Conservation (phyloP, 2,113 vertebrate genomes). For the Alectura lathami region DNA sequence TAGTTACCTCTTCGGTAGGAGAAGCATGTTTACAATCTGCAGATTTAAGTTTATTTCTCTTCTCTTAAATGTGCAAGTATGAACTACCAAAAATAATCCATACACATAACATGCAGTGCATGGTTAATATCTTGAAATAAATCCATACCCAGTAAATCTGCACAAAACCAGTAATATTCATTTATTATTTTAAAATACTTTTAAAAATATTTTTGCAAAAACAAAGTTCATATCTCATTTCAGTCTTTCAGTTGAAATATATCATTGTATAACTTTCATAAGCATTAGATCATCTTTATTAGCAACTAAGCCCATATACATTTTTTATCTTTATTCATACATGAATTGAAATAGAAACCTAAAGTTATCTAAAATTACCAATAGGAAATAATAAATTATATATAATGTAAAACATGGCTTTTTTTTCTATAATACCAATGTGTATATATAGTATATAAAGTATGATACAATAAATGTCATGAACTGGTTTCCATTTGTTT, state of each 20-base stretch:
- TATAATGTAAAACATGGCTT: background rate
- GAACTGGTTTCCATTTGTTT: background rate
- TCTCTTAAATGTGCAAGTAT: background rate
- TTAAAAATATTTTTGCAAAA: too few relatives aligned
- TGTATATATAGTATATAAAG: background rate
- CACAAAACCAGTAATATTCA: too few relatives aligned
- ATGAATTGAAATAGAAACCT: background rate
- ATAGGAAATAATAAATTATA: background rate
- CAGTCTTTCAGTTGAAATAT: too few relatives aligned
- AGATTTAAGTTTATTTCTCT: background rate
- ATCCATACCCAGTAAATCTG: too few relatives aligned
- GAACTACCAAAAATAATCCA: rapidly evolving
- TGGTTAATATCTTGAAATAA: background rate
- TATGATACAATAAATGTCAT: background rate
- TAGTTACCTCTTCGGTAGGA: background rate
- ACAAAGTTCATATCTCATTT: too few relatives aligned
- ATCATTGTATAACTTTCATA: background rate
- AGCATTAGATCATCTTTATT: background rate
- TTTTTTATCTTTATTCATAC: background rate
- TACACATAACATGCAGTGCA: background rate
- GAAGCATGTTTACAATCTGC: background rate
- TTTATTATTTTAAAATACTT: too few relatives aligned
- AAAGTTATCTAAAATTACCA: background rate
- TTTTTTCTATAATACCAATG: background rate
- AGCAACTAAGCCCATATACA: background rate